Evolutionary conservation across 2,888 invertebrate species (phyloP).

Genomic region (Diogma glabrata): DNA sequence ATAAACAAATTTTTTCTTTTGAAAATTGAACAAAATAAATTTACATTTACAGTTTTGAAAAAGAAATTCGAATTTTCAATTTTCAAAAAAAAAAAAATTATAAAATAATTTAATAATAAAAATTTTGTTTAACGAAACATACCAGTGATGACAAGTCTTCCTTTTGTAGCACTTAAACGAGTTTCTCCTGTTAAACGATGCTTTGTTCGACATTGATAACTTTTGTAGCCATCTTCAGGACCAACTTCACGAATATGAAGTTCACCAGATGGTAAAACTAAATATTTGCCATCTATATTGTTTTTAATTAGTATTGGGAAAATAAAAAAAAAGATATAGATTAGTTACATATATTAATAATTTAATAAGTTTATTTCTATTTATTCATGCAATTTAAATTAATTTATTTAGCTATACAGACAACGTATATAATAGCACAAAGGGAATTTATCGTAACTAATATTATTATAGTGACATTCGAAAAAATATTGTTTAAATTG

Average conservation of each 20-base stretch:
- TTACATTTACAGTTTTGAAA: too few relatives aligned
- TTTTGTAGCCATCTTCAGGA: slow-evolving; percentile 87
- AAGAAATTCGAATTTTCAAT: too few relatives aligned
- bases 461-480: too few relatives aligned
- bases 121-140: too few relatives aligned
- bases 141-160: slow-evolving; percentile 91
- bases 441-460: too few relatives aligned
- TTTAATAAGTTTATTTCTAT: background rate
- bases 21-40: too few relatives aligned
- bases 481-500: too few relatives aligned
- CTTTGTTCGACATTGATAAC: slow-evolving; percentile 88
- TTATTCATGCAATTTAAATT: background rate
- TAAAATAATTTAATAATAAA: too few relatives aligned
- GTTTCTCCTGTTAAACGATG: slow-evolving; percentile 89
- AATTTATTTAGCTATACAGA: too few relatives aligned
- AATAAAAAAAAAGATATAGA: slow-evolving; percentile 11
- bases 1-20: too few relatives aligned
- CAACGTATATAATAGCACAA: too few relatives aligned
- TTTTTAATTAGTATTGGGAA: background rate
- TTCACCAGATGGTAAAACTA: slow-evolving; percentile 89
- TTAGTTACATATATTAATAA: slow-evolving; percentile 13
- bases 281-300: slow-evolving; percentile 84
- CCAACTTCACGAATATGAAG: slow-evolving; percentile 91
- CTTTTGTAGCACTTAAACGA: slow-evolving; percentile 83
- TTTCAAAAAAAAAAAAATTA: too few relatives aligned